Evolutionary conservation across 2,797 vertebrate genomes (phyloP), one percentile per base, ranked within the genome.

Genomic region (Aulostomus chinensis): DNA sequence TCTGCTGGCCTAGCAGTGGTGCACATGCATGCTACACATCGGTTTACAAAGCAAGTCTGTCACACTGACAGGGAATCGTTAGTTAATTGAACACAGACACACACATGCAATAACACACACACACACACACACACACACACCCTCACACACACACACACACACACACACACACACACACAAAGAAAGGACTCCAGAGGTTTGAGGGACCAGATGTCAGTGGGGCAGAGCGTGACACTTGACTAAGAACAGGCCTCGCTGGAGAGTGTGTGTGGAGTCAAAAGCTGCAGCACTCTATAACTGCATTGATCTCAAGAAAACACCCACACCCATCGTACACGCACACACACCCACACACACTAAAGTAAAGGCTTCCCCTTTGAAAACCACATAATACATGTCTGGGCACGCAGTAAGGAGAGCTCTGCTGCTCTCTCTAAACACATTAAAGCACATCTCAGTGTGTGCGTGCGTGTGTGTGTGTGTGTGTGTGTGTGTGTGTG

Each of bases 311-410:
- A 58, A 75, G 62, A 75, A 81, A 61, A 58, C 50, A 76, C 56
- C 55, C 65, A 73, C 68, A 57, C 57, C 31, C 68, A 50, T 39
- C 13, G 3, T 36, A 39, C 49, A 34, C 37, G 30, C 28, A 62
- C 33, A 51, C 32, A 35, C 45, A 50, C 37, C 9, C 31, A 58
- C 47, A 69, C 43, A 71, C 60, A 49, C 57, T 46, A 74, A 77
- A 83, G 78, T 80, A 70, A 82, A 86, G 78, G 74, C 70, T 86
- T 87, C 81, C 78, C 79, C 68, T 84, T 75, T 81, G 59, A 83
- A 85, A 87, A 73, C 81, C 79, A 78, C 77, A 84, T 72, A 83
- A 83, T 63, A 66, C 80, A 79, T 80, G 81, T 81, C 68, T 71
- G 73, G 74, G 71, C 85, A 83, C 40, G 74, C 56, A 76, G 43